Conservation (phyloP, 2,113 vertebrate species). For the Microcebus griseorufus region DNA sequence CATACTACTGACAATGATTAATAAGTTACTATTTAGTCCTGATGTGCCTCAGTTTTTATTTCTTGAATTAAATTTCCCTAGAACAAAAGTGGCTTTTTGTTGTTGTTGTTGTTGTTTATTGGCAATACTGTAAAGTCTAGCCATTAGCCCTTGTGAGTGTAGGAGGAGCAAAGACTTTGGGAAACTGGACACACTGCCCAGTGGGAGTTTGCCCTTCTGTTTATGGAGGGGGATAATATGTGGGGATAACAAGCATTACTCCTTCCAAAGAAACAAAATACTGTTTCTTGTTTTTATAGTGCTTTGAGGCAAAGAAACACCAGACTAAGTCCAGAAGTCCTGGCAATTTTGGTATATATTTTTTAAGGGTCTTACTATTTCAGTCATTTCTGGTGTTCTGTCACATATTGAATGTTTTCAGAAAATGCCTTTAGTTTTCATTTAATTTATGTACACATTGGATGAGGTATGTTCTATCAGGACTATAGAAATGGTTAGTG, state of each 20-base stretch:
- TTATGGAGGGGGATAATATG: background rate
- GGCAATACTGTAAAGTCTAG: background rate
- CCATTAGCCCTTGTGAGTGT: background rate
- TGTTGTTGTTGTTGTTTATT: background rate
- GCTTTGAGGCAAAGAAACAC: background rate
- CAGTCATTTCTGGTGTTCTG: background rate
- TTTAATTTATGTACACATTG: background rate
- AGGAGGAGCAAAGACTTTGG: background rate
- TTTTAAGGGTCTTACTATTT: background rate
- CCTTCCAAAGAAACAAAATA: background rate
- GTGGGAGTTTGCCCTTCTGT: background rate
- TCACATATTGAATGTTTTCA: background rate
- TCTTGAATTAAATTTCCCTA: background rate
- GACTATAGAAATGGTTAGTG: background rate
- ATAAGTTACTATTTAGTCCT: background rate
- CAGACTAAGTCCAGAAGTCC: background rate
- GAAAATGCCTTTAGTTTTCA: background rate
- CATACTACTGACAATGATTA: background rate
- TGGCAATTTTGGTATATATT: background rate
- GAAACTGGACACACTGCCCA: background rate
- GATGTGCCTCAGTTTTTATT: background rate
- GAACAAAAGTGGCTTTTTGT: background rate
- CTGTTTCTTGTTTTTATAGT: conserved; percentile 34
- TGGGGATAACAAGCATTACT: background rate
- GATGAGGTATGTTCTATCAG: background rate